Evolutionary conservation across 2,888 invertebrate genomes (phyloP), one percentile per base, ranked within the genome.

Genomic region (Megamerina dolium): DNA sequence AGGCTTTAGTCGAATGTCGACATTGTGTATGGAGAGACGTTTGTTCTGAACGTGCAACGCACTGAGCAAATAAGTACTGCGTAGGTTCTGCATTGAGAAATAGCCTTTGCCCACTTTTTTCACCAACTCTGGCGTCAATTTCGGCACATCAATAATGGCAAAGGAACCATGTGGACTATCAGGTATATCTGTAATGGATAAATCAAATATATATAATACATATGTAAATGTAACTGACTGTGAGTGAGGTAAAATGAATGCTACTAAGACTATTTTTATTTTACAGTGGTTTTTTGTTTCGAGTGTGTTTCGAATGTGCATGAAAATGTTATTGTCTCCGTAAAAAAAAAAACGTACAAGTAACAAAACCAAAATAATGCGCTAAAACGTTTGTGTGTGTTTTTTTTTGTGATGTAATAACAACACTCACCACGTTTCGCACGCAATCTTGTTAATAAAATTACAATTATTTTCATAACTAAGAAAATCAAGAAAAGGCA

Each of bases 1-100:
- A 10, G 85, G 83, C 47, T 79, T 77, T 43, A 80, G 73, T 56
- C 80, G 81, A 37, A 82, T 74, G 60, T 81, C 79, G 51, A 80
- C 78, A 56, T 78, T 79, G 63, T 83, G 83, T 46, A 85, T 71
- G n/a, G 72, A 68, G 33, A 72, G 52, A 36, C 66, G 71, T 51
- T 69, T 63, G 14, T 66, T 65, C 35, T 64, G 63, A 43, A 59
- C 58, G 49, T 72, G 71, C 45, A 72, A 49, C 4, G 72, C 72
- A 53, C 72, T 72, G 10, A 72, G 51, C 41, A 72, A 50, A 51
- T 68, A 69, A 31, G 68, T 70, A 51, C 63, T 68, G 38, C 68
- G 61, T 37, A 70, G 51, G 45, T 65, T 69, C 54, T 72, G 72
- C 48, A 70, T 63, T 16, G 61, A 69, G 46, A 70, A 72, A 43